phyloP scores from a whole-genome alignment of 2,888 invertebrate species.

The Mystacides longicornis region DNA sequence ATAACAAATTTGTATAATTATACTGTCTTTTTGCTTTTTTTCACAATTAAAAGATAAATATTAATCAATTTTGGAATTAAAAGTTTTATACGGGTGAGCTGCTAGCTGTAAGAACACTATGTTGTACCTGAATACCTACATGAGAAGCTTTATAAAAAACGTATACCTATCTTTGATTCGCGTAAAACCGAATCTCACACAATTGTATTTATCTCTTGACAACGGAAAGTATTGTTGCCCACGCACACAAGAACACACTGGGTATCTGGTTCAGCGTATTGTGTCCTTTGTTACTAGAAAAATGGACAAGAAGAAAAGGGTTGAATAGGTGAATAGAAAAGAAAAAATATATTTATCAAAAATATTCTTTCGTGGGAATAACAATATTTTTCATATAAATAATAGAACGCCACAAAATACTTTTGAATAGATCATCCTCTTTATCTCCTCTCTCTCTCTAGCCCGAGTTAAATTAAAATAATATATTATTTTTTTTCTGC shows the following conservation, averaged over 20 bases:
- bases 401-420: conserved; percentile 13
- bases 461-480: too few relatives aligned
- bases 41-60: too few relatives aligned
- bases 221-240: conserved; percentile 10
- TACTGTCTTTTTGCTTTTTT: too few relatives aligned
- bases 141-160: too few relatives aligned
- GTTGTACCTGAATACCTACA: too few relatives aligned
- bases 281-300: conserved; percentile 22
- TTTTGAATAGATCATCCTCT: conserved; percentile 1
- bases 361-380: conserved; percentile 25
- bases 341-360: conserved; percentile 26
- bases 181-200: neutral
- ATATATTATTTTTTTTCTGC: neutral
- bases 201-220: conserved; percentile 15
- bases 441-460: too few relatives aligned
- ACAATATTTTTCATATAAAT: conserved; percentile 26
- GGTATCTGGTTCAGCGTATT: conserved; percentile 25
- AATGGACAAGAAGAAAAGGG: conserved; percentile 22
- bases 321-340: conserved; percentile 23
- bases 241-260: conserved; percentile 12
- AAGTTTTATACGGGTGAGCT: too few relatives aligned
- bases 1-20: too few relatives aligned
- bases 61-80: too few relatives aligned
- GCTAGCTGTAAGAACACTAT: too few relatives aligned
- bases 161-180: too few relatives aligned